Percentiles rank a stretch among this genome's conserved stretches.
Evolutionary conservation across 2,797 vertebrate species (phyloP).

Genomic region (Sebastes miniatus): DNA sequence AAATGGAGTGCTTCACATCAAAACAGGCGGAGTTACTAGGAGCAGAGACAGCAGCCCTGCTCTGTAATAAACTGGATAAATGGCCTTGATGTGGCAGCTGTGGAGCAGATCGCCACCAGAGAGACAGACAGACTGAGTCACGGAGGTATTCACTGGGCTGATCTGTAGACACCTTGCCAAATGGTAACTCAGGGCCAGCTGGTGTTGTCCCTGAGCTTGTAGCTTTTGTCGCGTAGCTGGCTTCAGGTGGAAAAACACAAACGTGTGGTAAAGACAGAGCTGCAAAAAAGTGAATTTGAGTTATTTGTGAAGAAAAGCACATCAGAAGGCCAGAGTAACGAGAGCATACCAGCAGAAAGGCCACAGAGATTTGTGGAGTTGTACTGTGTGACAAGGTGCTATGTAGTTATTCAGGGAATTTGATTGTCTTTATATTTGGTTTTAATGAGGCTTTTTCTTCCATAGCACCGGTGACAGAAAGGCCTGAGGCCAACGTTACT

Average conservation of each 20-base stretch:
- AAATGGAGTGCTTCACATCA: not conserved
- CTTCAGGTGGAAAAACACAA: slow-evolving; percentile 29
- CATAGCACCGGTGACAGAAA: not conserved
- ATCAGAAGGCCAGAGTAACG: slow-evolving; percentile 3
- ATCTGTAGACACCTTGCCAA: slow-evolving; percentile 49
- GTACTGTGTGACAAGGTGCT: not conserved
- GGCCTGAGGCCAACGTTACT: not conserved
- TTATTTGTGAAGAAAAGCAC: not conserved
- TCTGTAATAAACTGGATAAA: not conserved
- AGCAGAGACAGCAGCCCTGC: not conserved
- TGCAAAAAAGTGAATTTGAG: not conserved
- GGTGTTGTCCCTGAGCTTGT: slow-evolving; percentile 6
- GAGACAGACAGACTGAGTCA: slow-evolving; percentile 11
- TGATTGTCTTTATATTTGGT: not conserved
- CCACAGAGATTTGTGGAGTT: not conserved
- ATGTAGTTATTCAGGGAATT: not conserved
- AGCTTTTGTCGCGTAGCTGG: slow-evolving; percentile 21
- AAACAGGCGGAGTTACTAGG: not conserved
- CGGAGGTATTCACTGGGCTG: slow-evolving; percentile 11
- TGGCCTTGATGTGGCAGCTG: slow-evolving; percentile 39
- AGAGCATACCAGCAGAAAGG: not conserved
- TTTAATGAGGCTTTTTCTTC: not conserved
- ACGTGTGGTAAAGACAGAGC: not conserved
- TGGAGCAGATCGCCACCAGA: slow-evolving; percentile 30
- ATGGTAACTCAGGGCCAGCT: slow-evolving; percentile 42